These are phyloP conservation scores for Myodes glareolus DNA, from an alignment of 2,113 vertebrate species.

Conservation along the genomic window DNA sequence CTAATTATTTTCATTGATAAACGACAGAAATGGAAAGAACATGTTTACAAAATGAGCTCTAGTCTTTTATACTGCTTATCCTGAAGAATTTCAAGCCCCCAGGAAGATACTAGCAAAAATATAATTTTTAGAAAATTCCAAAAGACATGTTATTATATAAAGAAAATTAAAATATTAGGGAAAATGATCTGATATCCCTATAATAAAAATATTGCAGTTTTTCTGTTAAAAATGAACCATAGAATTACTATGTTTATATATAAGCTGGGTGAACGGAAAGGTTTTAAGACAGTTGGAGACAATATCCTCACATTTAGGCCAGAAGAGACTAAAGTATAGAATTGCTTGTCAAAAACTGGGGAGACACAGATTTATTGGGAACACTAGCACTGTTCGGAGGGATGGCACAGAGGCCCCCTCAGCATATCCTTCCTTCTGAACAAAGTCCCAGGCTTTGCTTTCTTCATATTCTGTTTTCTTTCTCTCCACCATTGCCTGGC, in stretches of 20 bases:
- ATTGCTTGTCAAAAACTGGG: neutral
- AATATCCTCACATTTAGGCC: neutral
- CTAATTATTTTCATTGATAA: conserved; percentile 45
- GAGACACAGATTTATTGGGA: neutral
- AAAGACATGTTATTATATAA: neutral
- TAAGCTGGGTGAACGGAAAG: conserved; percentile 4
- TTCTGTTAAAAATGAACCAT: neutral
- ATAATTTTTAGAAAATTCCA: conserved; percentile 39
- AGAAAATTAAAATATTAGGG: conserved; percentile 12
- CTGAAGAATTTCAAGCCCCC: neutral
- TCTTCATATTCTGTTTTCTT: neutral
- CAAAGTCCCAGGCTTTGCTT: neutral
- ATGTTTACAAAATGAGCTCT: neutral
- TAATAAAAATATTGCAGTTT: neutral
- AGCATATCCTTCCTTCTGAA: neutral
- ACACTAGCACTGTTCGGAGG: neutral
- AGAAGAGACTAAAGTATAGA: neutral
- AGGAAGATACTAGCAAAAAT: neutral
- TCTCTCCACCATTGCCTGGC: neutral
- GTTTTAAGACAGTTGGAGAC: neutral
- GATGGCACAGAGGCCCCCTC: too few species aligned
- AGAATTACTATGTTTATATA: neutral
- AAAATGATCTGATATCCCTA: neutral
- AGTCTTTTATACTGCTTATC: neutral
- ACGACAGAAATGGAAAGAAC: conserved; percentile 12